Evolutionary conservation across 2,113 vertebrate species (phyloP), one percentile per base, ranked within the genome.

Genomic region (Harpagus bidentatus): DNA sequence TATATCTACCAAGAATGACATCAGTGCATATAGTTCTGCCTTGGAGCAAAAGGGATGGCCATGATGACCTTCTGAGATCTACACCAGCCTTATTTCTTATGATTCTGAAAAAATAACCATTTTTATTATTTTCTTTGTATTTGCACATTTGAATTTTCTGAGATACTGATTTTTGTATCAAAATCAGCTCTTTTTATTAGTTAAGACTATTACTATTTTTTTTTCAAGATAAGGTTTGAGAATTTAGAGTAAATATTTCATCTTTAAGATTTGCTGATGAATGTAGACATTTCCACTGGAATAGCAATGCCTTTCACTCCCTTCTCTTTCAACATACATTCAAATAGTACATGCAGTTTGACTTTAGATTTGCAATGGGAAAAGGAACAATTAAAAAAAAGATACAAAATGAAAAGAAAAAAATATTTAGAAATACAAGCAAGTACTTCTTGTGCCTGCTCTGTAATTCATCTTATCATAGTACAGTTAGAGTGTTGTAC

Each of bases 271-370:
- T 42, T 65, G 4, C 16, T 73, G 12, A 3, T 6, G 40, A 63
- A 45, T 6, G 12, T 48, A 11, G 8, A n/a, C 10, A 19, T 34
- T 73, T 55, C 12, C 9, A 38, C 4, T 52, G 16, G 9, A 59
- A 36, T 3, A 62, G 1, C 7, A 52, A n/a, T 23, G 6, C 3
- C 6, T 55, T 72, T 80, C 36, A 15, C 13, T 47, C 9, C 13
- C 21, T 4, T 71, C 4, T 32, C 16, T 56, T 79, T 62, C 7
- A 18, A 13, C 1, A 9, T 52, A 5, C 3, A 22, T 76, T 71
- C 56, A 67, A 71, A 80, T 2, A 43, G 26, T 26, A 53, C 5
- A 16, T 3, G 3, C 1, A 34, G 3, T 40, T 69, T 0, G 1
- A 10, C 2, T 82, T 40, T 12, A 18, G 5, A 55, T 76, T 38